Conservation (phyloP, 2,113 vertebrate genomes). For the Indri indri region DNA sequence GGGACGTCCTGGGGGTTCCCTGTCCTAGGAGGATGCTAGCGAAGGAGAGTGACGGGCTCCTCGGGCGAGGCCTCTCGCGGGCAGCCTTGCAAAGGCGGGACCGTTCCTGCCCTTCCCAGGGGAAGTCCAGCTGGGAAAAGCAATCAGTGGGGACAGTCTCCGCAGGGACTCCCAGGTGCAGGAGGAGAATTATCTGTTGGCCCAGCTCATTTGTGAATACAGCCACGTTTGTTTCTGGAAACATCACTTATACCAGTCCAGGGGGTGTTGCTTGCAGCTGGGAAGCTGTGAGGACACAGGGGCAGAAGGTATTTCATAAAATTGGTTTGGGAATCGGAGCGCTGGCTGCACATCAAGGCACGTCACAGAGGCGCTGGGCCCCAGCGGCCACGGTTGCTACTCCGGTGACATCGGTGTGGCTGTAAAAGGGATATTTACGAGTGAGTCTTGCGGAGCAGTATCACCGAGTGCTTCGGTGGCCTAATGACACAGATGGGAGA, state of each 20-base stretch:
- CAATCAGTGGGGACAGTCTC: rapidly evolving
- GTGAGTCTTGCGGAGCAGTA: background rate
- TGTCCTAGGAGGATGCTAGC: background rate
- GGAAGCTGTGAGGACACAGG: background rate
- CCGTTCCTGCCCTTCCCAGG: no score
- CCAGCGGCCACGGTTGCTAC: rapidly evolving
- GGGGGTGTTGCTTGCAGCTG: background rate
- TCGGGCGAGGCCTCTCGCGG: background rate
- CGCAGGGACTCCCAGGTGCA: background rate
- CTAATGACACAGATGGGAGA: background rate
- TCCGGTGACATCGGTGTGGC: background rate
- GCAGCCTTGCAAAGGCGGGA: background rate
- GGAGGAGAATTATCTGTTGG: background rate
- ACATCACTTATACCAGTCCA: background rate
- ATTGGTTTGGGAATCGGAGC: background rate
- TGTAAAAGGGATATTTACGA: background rate
- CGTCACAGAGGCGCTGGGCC: background rate
- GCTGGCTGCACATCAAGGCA: conserved; percentile 25
- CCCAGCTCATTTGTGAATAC: background rate
- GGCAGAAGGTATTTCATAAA: background rate
- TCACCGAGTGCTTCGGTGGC: background rate
- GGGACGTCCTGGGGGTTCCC: background rate
- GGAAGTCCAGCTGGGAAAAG: background rate
- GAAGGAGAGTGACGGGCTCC: no score
- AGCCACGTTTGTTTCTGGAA: background rate